A percentile compares a stretch with the other conserved stretches of the same genome.
These are phyloP conservation scores for Branchinecta lynchi DNA, from an alignment of 1,140 invertebrate genomes.

Conservation along the genomic window DNA sequence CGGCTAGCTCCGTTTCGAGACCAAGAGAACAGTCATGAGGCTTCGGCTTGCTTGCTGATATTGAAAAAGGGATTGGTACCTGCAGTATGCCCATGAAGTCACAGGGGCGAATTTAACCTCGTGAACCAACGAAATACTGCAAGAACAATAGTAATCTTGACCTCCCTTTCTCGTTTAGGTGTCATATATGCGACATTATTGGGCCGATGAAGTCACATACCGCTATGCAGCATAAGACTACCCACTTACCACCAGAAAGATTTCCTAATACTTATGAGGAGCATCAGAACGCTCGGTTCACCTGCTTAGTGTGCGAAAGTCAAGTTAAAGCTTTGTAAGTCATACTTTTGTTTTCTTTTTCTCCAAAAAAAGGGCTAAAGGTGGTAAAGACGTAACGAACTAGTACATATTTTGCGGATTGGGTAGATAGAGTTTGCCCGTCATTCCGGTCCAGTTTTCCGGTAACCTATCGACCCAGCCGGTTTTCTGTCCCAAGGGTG, in stretches of 20 bases:
- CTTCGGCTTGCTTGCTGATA: background rate
- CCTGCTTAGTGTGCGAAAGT: background rate
- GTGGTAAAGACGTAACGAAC: background rate
- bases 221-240: background rate
- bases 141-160: background rate
- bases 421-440: background rate
- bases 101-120: background rate
- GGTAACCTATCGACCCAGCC: too few species aligned
- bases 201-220: background rate
- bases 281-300: background rate
- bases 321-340: background rate
- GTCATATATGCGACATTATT: background rate
- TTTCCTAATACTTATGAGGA: background rate
- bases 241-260: background rate
- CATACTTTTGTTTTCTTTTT: background rate
- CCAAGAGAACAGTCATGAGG: background rate
- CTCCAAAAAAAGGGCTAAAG: background rate
- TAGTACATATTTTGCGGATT: background rate
- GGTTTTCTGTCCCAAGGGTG: too few species aligned
- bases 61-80: background rate
- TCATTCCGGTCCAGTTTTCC: too few species aligned
- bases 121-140: background rate
- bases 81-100: background rate
- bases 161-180: background rate
- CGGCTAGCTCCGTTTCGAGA: too few species aligned